Conservation (phyloP, 2,113 vertebrate species). For the Nicator chloris region DNA sequence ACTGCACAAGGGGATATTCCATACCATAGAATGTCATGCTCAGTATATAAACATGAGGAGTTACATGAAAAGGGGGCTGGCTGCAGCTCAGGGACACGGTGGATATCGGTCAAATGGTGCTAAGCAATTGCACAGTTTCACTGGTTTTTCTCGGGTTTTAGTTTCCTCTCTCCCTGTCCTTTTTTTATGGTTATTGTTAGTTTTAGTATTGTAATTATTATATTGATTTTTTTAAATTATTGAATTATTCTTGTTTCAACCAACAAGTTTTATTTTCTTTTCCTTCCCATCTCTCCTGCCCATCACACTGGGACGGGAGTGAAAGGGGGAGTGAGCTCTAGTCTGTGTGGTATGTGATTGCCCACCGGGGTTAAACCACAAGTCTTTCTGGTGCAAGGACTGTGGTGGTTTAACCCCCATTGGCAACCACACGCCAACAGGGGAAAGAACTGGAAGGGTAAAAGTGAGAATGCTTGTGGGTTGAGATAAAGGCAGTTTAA, state of each 20-base stretch:
- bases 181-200: not conserved
- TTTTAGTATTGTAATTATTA: not conserved
- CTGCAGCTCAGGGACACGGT: not conserved
- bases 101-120: not conserved
- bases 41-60: not conserved
- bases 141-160: not conserved
- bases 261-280: not conserved
- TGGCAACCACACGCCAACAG: not conserved
- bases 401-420: not conserved
- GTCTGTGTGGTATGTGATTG: not conserved
- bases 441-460: not conserved
- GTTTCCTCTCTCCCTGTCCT: not conserved
- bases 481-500: not conserved
- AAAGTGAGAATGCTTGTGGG: not conserved
- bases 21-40: not conserved
- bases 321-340: not conserved
- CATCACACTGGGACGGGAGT: not conserved
- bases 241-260: not conserved
- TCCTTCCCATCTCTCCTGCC: not conserved
- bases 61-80: not conserved
- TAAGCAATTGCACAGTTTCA: not conserved
- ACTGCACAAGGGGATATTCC: not conserved
- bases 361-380: not conserved
- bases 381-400: not conserved
- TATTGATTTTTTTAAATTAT: too few relatives aligned